Conservation (phyloP, 2,113 vertebrate genomes). For the Australoheros scitulus region DNA sequence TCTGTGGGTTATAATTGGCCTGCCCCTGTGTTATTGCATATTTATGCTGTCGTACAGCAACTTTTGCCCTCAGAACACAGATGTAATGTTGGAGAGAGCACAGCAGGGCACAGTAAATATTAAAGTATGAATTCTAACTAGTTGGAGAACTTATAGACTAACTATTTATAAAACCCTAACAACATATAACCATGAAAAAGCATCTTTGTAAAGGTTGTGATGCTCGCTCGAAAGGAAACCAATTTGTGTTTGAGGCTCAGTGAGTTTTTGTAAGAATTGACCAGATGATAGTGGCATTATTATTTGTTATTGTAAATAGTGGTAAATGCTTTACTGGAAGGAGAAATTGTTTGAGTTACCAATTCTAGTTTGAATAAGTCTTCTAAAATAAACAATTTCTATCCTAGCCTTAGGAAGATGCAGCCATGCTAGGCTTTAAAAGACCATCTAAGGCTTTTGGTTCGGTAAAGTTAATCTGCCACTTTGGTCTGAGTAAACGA, state of each 20-base stretch:
- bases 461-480: neutral
- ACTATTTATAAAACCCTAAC: neutral
- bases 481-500: neutral
- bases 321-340: neutral
- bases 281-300: neutral
- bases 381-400: neutral
- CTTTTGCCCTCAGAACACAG: neutral
- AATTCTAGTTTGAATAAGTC: neutral
- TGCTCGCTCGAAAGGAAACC: neutral
- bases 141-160: neutral
- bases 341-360: neutral
- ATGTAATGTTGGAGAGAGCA: slow-evolving; percentile 19
- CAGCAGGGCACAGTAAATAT: neutral
- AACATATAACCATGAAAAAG: neutral
- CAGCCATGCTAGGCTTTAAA: neutral
- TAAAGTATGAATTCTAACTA: neutral
- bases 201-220: neutral
- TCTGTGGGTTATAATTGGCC: slow-evolving; percentile 34
- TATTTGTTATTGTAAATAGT: neutral
- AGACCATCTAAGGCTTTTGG: neutral
- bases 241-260: neutral
- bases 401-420: neutral
- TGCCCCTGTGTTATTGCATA: neutral
- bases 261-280: neutral
- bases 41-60: neutral